Conservation (phyloP, 2,797 vertebrate species). For the Masticophis lateralis region DNA sequence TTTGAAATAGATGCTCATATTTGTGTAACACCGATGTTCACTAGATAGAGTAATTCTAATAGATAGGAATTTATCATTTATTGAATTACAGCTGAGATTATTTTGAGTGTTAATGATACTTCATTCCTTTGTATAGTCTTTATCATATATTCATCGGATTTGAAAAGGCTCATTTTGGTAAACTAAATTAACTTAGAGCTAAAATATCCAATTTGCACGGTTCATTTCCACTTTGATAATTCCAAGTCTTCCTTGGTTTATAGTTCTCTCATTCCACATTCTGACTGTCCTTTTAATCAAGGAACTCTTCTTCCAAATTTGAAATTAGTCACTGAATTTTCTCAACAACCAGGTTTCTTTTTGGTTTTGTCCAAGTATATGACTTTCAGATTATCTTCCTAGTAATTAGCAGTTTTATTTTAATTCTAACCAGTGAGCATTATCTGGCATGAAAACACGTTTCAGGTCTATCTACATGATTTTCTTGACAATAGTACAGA, state of each 20-base stretch:
- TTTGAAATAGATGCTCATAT: not conserved
- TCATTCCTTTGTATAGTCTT: not conserved
- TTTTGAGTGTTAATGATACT: not conserved
- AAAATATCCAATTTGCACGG: not conserved
- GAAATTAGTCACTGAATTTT: not conserved
- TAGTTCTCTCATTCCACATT: not conserved
- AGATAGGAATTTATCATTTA: not conserved
- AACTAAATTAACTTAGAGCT: not conserved
- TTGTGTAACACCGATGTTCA: not conserved
- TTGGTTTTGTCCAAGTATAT: not conserved
- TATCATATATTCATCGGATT: not conserved
- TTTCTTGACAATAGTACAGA: not conserved
- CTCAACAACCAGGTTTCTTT: not conserved
- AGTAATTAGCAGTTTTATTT: not conserved
- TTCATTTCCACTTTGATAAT: not conserved
- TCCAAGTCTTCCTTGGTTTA: not conserved
- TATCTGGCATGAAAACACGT: not conserved
- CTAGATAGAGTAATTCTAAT: not conserved
- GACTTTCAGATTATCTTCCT: not conserved
- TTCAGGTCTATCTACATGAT: not conserved
- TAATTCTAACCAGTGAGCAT: not conserved
- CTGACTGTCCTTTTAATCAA: not conserved
- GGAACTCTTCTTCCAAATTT: not conserved
- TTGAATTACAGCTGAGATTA: not conserved
- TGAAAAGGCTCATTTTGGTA: not conserved